phyloP scores from a whole-genome alignment of 2,888 invertebrate species.

The Leptothorax acervorum region DNA sequence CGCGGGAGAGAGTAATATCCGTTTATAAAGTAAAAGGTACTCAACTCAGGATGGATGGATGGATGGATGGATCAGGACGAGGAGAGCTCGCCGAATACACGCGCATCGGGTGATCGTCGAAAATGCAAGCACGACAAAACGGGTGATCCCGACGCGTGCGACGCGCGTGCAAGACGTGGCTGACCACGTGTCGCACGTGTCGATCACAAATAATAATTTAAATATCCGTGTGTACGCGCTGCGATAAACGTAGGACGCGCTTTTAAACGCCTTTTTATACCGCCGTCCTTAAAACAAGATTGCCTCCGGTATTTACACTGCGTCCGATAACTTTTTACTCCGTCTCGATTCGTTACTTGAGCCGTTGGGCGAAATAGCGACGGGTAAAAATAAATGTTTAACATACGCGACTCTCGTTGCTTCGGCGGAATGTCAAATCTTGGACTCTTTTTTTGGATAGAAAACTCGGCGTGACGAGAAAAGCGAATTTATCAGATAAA shows the following conservation, averaged over 20 bases:
- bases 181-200: background rate
- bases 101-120: background rate
- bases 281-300: background rate
- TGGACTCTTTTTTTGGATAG: background rate
- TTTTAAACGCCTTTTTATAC: background rate
- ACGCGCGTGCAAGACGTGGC: background rate
- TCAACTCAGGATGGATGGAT: background rate
- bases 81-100: background rate
- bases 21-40: slow-evolving; percentile 43
- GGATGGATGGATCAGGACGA: slow-evolving; percentile 15
- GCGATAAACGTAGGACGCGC: slow-evolving; percentile 7
- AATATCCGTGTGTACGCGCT: background rate
- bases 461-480: background rate
- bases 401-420: background rate
- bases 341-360: slow-evolving; percentile 1
- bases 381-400: slow-evolving; percentile 12
- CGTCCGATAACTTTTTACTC: background rate
- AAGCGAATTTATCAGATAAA: background rate
- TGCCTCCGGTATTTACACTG: slow-evolving; percentile 1
- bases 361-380: slow-evolving; percentile 6
- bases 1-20: slow-evolving; percentile 38
- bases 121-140: background rate
- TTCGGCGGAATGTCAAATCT: background rate
- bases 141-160: background rate
- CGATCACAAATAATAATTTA: slow-evolving; percentile 1